Base-by-base conservation (phyloP, 2,888 invertebrate genomes). In the Drosophila mulleri region DNA sequence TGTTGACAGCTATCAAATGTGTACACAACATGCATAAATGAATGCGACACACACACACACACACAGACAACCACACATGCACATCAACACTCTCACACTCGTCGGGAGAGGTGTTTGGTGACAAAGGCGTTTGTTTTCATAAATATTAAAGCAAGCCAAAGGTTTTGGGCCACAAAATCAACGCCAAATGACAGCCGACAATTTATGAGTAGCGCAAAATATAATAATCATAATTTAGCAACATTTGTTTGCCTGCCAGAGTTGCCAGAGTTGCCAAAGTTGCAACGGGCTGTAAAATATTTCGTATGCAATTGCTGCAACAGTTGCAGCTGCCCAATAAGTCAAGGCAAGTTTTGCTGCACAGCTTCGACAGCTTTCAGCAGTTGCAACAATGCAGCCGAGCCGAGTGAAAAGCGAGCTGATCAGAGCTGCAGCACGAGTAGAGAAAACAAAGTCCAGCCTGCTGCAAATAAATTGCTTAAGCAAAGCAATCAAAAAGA, bases 1-100 rank as follows among this genome's bases (percentile, higher is more conserved):
- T 79, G 76, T 70, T 84, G 88, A 80, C 88, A 84, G 84, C 84
- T 80, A 84, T 84, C 88, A 87, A 84, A 84, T 76, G 82, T 84
- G 84, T 87, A 65, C 78, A 80, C 67, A 76, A 70, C 84, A 80
- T 84, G 84, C 84, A 84, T 87, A 84, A 75, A 84, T 84, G 80
- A 80, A 84, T 84, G 82, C 64, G 69, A 71, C 42, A 71, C 59
- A 69, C 67, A 62, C 47, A 72, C 39, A 56, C 53, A 66, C 47
- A 18, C 45, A 48, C n/a, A n/a, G n/a, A n/a, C n/a, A n/a, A n/a
- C n/a, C 42, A 26, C 54, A 54, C 48, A 42, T 42, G 59, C 48
- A 70, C 48, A 47, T 16, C 26, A 26, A 44, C 20, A 14, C 44
- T 5, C 23, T 48, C 56, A 29, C 9, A 12, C 23, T 14, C 29